These are phyloP conservation scores for Zoroaster sp. DNA, from an alignment of 53 echinoderm and acorn worm species.

Conservation along the genomic window DNA sequence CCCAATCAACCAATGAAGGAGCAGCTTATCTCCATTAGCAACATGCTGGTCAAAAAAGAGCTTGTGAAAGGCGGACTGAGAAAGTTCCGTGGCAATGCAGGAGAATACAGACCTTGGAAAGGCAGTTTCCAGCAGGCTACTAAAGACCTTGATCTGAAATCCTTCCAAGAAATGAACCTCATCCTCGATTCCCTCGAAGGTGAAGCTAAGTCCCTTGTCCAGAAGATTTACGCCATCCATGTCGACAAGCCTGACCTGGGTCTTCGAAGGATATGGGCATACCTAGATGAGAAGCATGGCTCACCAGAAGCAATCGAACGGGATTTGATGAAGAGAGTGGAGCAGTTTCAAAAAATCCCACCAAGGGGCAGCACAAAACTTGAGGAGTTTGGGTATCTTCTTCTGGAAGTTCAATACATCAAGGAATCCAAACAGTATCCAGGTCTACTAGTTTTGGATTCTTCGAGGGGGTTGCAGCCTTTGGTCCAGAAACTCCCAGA, in stretches of 20 bases:
- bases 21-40: slow-evolving; percentile 57
- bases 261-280: slow-evolving; percentile 54
- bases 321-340: slow-evolving; percentile 45
- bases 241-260: slow-evolving; percentile 61
- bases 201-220: slow-evolving; percentile 47
- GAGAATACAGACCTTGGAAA: slow-evolving; percentile 64
- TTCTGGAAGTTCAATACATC: slow-evolving; percentile 58
- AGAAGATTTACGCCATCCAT: slow-evolving; percentile 61
- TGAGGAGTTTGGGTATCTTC: slow-evolving; percentile 64
- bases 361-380: slow-evolving; percentile 45
- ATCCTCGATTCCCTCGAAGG: slow-evolving; percentile 53
- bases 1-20: slow-evolving; percentile 1
- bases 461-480: slow-evolving; percentile 53
- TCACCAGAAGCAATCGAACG: slow-evolving; percentile 66
- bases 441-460: slow-evolving; percentile 61
- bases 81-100: slow-evolving; percentile 46
- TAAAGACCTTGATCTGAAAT: slow-evolving; percentile 59
- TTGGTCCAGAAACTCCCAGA: slow-evolving; percentile 62
- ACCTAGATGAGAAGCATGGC: slow-evolving; percentile 53
- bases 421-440: slow-evolving; percentile 51
- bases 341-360: slow-evolving; percentile 53
- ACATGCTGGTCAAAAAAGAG: slow-evolving; percentile 69
- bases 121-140: slow-evolving; percentile 57
- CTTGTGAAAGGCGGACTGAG: slow-evolving; percentile 53
- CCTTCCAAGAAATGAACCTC: slow-evolving; percentile 65